Percentiles rank a stretch among this genome's conserved stretches.
These are phyloP conservation scores for Clavelina lepadiformis DNA, from an alignment of 23 tunicate species.

Conservation along the genomic window DNA sequence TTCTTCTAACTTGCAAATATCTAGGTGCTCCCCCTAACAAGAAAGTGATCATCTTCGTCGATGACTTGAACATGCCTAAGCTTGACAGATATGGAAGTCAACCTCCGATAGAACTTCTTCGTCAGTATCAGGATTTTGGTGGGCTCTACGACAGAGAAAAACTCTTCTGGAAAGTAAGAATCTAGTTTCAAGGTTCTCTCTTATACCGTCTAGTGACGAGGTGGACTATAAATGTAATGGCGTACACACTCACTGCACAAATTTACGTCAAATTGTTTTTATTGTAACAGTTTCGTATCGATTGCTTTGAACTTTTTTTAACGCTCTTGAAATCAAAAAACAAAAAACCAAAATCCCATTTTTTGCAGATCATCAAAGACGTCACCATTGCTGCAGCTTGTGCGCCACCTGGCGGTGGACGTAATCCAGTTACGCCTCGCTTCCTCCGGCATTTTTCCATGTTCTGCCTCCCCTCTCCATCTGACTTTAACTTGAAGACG, in stretches of 20 bases:
- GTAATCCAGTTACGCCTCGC: conserved; percentile 97
- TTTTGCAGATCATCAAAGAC: conserved; percentile 80
- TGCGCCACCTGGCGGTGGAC: conserved; percentile 99
- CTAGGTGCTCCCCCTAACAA: conserved; percentile 97
- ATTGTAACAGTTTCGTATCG: too few relatives aligned
- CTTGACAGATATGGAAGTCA: conserved; percentile 98
- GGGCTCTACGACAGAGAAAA: conserved; percentile 99
- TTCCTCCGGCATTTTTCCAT: conserved; percentile 96
- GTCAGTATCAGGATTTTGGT: conserved; percentile 99
- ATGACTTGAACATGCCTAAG: conserved; percentile 99
- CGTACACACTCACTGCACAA: too few relatives aligned
- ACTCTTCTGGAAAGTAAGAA: conserved; percentile 91
- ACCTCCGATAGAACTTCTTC: conserved; percentile 95
- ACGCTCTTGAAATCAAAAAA: too few relatives aligned
- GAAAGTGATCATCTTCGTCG: conserved; percentile 91
- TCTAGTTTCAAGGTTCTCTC: too few relatives aligned
- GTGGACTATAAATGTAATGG: too few relatives aligned
- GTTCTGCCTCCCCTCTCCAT: conserved; percentile 96
- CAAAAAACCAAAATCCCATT: background rate
- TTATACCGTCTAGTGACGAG: too few relatives aligned
- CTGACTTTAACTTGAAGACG: conserved; percentile 86
- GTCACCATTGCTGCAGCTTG: conserved; percentile 98
- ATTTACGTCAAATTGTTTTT: too few relatives aligned
- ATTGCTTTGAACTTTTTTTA: too few relatives aligned
- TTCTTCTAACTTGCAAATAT: too few relatives aligned